Conservation (phyloP, 2,888 invertebrate genomes). For the Aspidiotus rigidus region DNA sequence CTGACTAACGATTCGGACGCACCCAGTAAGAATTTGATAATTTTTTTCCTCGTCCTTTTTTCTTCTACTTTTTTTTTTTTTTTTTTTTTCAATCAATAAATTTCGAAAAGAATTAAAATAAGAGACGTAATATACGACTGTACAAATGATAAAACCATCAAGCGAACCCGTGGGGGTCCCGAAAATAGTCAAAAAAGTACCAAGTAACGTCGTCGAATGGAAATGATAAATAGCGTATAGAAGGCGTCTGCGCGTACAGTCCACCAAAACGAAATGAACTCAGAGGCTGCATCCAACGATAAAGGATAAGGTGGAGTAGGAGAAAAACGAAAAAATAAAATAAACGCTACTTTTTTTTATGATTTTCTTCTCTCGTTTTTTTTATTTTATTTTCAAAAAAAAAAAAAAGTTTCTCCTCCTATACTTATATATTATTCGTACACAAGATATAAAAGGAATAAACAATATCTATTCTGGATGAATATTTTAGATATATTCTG, state of each 20-base stretch:
- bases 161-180: slow-evolving; percentile 26
- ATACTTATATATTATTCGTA: background rate
- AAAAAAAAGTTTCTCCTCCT: background rate
- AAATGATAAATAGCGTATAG: slow-evolving; percentile 31
- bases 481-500: slow-evolving; percentile 12
- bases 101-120: slow-evolving; percentile 34
- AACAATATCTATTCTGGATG: slow-evolving; percentile 12
- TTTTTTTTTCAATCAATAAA: slow-evolving; percentile 32
- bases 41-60: background rate
- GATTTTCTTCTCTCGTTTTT: background rate
- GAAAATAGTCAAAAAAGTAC: slow-evolving; percentile 29
- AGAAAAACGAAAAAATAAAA: background rate
- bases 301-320: background rate
- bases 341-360: slow-evolving; percentile 1
- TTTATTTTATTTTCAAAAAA: background rate
- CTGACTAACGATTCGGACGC: background rate
- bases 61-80: slow-evolving; percentile 20
- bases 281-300: background rate
- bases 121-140: slow-evolving; percentile 33
- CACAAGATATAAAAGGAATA: slow-evolving; percentile 1
- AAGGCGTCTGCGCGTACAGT: slow-evolving; percentile 22
- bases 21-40: background rate
- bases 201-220: slow-evolving; percentile 30
- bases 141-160: slow-evolving; percentile 34
- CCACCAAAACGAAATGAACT: slow-evolving; percentile 11